Evolutionary conservation across 1,140 invertebrate species (phyloP).

Genomic region (Drosophila chauvacae): DNA sequence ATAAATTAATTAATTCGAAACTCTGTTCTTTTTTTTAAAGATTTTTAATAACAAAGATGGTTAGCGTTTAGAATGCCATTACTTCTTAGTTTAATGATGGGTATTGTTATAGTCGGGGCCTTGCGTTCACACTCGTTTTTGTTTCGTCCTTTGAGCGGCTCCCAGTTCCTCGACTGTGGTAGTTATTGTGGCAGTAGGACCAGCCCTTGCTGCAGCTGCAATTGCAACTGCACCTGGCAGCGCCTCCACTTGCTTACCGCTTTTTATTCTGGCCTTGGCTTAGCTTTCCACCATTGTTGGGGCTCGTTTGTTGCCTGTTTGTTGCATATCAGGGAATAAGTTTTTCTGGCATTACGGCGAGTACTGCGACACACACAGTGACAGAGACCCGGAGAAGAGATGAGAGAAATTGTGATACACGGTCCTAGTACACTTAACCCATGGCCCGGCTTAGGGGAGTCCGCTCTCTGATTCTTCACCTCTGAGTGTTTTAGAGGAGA

Average conservation of each 20-base stretch:
- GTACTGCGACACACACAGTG: constrained; percentile 26
- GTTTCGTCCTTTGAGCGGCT: constrained; percentile 66
- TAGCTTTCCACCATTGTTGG: constrained; percentile 58
- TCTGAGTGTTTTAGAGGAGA: constrained; percentile 8
- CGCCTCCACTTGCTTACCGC: constrained; percentile 61
- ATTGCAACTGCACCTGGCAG: constrained; percentile 53
- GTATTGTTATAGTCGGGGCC: background rate
- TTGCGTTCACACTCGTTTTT: constrained; percentile 13
- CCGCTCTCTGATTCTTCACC: constrained; percentile 6
- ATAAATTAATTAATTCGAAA: no score
- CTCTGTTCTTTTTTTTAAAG: background rate
- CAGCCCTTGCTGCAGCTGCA: constrained; percentile 14
- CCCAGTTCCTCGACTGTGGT: constrained; percentile 54
- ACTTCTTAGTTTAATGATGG: background rate
- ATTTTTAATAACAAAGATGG: no score
- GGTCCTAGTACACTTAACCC: constrained; percentile 67
- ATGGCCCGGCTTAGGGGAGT: constrained; percentile 26
- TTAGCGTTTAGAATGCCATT: background rate
- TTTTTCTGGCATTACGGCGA: constrained; percentile 70
- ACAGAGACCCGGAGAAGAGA: constrained; percentile 7
- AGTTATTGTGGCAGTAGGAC: constrained; percentile 1
- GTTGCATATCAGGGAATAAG: constrained; percentile 60
- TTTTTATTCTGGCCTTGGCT: constrained; percentile 57
- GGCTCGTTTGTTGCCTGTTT: constrained; percentile 63
- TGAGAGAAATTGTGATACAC: constrained; percentile 12